Percentiles rank a stretch among this genome's conserved stretches.
These are phyloP conservation scores for Hemiscyllium ocellatum DNA, from an alignment of 2,113 vertebrate species.

Conservation along the genomic window DNA sequence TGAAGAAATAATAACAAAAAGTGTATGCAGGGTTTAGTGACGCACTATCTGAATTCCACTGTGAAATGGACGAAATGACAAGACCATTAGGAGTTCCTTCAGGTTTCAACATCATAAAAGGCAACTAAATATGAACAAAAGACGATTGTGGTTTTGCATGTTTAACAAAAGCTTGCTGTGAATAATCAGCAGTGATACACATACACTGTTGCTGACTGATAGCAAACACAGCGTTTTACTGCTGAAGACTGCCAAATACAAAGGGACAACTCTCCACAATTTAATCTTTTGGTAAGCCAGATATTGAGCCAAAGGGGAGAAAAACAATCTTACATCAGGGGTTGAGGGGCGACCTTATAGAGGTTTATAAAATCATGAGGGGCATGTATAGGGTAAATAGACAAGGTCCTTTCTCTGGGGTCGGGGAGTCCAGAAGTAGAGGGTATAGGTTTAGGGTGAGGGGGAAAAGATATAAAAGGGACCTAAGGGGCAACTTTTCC, in stretches of 20 bases:
- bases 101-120: constrained; percentile 23
- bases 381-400: no score
- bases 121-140: background rate
- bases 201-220: background rate
- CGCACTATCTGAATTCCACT: background rate
- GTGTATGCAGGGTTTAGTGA: background rate
- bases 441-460: no score
- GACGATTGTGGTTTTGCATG: background rate
- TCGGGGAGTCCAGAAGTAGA: no score
- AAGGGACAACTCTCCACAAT: background rate
- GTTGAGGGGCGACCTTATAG: no score
- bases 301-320: background rate
- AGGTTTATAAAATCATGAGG: no score
- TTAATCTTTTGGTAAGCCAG: background rate
- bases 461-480: no score
- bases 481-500: no score
- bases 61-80: background rate
- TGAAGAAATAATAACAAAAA: background rate
- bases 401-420: no score
- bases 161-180: background rate
- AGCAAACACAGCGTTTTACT: background rate
- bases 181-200: background rate
- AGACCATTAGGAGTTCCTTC: background rate
- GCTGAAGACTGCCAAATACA: background rate
- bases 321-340: no score